These are phyloP conservation scores for Cerastoderma edule DNA, from an alignment of 2,888 invertebrate species.

Conservation along the genomic window DNA sequence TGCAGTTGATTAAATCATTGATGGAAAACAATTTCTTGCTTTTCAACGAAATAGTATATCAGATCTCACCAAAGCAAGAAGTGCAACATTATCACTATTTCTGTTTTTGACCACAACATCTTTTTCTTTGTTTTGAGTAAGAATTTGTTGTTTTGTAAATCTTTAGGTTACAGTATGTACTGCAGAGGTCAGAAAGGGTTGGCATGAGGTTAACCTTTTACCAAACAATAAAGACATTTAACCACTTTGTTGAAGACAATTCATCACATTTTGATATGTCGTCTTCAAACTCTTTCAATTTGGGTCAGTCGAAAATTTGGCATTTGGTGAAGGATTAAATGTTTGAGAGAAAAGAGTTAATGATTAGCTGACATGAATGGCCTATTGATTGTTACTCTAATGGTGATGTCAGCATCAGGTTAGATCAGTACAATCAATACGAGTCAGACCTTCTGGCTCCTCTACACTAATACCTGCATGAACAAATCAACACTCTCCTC, in stretches of 20 bases:
- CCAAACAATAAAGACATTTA: background rate
- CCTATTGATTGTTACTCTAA: conserved; percentile 17
- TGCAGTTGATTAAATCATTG: too few species aligned
- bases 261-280: background rate
- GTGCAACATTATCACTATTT: too few species aligned
- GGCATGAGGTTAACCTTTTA: background rate
- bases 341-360: conserved; percentile 16
- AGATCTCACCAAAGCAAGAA: too few species aligned
- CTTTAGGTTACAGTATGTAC: too few species aligned
- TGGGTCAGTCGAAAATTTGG: conserved; percentile 6
- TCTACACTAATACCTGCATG: background rate
- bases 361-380: conserved; percentile 14
- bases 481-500: too few species aligned
- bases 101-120: too few species aligned
- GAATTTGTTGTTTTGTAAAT: too few species aligned
- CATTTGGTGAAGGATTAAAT: background rate
- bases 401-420: conserved; percentile 5
- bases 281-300: background rate
- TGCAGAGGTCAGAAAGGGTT: conserved; percentile 7
- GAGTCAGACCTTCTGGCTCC: conserved; percentile 13
- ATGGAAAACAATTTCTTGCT: too few species aligned
- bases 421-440: conserved; percentile 19
- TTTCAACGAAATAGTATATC: too few species aligned
- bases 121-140: too few species aligned
- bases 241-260: background rate